phyloP scores from a whole-genome alignment of 35 echinoderm and acorn worm genomes.

The Anneissia japonica region DNA sequence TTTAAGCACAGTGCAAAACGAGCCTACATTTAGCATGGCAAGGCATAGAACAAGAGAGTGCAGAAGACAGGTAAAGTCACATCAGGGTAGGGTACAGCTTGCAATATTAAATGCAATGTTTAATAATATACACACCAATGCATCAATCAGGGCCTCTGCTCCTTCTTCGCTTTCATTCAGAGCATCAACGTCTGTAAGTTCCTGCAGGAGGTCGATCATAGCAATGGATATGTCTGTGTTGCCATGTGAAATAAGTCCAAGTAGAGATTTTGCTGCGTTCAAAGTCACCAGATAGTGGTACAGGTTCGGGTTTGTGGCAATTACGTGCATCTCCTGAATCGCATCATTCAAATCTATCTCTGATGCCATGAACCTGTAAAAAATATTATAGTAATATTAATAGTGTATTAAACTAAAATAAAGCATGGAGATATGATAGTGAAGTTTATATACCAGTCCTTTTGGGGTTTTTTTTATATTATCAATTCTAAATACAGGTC shows the following conservation, averaged over 20 bases:
- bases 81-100: too few relatives aligned
- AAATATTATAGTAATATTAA: too few relatives aligned
- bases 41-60: too few relatives aligned
- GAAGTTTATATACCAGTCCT: too few relatives aligned
- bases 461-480: too few relatives aligned
- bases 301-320: slow-evolving; percentile 82
- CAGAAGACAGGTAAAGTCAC: too few relatives aligned
- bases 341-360: slow-evolving; percentile 86
- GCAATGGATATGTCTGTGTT: slow-evolving; percentile 91
- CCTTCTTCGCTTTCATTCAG: slow-evolving; percentile 88
- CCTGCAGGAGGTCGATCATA: slow-evolving; percentile 77
- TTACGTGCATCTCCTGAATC: slow-evolving; percentile 87
- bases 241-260: slow-evolving; percentile 76
- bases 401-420: too few relatives aligned
- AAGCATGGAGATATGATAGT: too few relatives aligned
- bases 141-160: slow-evolving; percentile 71
- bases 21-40: too few relatives aligned
- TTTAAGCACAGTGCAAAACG: too few relatives aligned
- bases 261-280: slow-evolving; percentile 65
- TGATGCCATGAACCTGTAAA: slow-evolving; percentile 84
- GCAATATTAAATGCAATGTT: too few relatives aligned
- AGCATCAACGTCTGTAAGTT: slow-evolving; percentile 80
- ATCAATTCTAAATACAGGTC: too few relatives aligned
- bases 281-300: slow-evolving; percentile 79
- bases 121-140: slow-evolving; percentile 55